Evolutionary conservation across 2,888 invertebrate genomes (phyloP), one percentile per base, ranked within the genome.

Genomic region (Dasypogon diadema): DNA sequence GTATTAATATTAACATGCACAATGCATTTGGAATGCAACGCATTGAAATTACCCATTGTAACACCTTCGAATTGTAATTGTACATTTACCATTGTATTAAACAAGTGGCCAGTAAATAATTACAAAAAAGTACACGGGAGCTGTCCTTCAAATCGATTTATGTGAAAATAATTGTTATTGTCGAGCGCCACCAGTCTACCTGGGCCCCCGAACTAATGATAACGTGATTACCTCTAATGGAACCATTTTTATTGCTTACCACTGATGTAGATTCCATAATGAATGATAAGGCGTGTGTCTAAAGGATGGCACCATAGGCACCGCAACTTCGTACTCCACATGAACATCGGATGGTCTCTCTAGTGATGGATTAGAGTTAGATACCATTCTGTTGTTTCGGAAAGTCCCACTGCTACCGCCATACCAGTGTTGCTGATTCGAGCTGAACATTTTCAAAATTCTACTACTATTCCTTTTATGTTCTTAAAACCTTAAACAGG

Each of bases 211-310:
- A 42, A 42, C 8, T 42, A 12, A 42, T 12, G 42, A n/a, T 42
- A 42, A 42, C n/a, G 12, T 12, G n/a, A n/a, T n/a, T n/a, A n/a
- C 42, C n/a, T 12, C 42, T 6, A 42, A 42, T 5, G 8, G 8
- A 42, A 42, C n/a, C 12, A 12, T n/a, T 42, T 14, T 2, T 42
- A 10, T 16, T 4, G 79, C 79, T 84, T 85, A 86, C 86, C 86
- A 86, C 78, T 85, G 84, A 81, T 86, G 84, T 51, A 86, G 79
- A 80, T 86, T 84, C 86, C 86, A 86, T 16, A 86, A 79, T 12
- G 86, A 86, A 79, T 86, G 86, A 79, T 86, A 86, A 42, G 87
- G 87, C 8, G 87, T 85, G 76, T 86, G 86, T 37, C 87, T 82
- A 77, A 82, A 86, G 26, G 86, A 83, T 55, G 84, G 84, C 30